phyloP scores from a whole-genome alignment of 2,797 vertebrate genomes.

The Rhinogobio ventralis region DNA sequence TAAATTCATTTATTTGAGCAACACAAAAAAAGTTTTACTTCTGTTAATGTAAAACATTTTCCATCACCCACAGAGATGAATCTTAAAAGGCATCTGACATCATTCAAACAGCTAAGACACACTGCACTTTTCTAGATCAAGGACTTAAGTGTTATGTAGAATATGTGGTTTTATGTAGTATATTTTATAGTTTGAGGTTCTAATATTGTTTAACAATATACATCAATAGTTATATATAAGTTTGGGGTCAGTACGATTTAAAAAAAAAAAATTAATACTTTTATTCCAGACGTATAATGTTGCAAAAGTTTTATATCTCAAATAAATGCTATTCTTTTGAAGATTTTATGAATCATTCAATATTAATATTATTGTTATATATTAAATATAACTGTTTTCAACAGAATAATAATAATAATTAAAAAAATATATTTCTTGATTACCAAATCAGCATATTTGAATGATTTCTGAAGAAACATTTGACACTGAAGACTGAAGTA shows the following conservation, averaged over 20 bases:
- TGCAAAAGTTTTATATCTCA: neutral
- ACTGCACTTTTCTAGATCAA: neutral
- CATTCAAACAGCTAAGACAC: neutral
- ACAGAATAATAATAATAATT: neutral
- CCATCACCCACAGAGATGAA: neutral
- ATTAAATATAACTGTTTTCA: neutral
- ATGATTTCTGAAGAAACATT: neutral
- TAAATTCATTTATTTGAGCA: neutral
- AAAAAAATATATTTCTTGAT: neutral
- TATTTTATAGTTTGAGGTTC: neutral
- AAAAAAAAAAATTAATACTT: neutral
- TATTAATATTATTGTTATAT: no score
- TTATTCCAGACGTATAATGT: neutral
- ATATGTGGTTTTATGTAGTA: no score
- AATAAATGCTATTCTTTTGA: no score
- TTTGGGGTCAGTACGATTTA: neutral
- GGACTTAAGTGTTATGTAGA: neutral
- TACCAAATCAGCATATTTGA: neutral
- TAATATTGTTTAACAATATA: neutral
- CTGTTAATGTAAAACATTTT: neutral
- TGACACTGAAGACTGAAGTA: neutral
- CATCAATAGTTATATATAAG: neutral
- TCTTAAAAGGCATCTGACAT: neutral
- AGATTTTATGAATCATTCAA: neutral
- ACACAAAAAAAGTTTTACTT: neutral